A percentile compares a stretch with the other conserved stretches of the same genome.
Evolutionary conservation across 2,113 vertebrate species (phyloP).

Genomic region (Nicator chloris): DNA sequence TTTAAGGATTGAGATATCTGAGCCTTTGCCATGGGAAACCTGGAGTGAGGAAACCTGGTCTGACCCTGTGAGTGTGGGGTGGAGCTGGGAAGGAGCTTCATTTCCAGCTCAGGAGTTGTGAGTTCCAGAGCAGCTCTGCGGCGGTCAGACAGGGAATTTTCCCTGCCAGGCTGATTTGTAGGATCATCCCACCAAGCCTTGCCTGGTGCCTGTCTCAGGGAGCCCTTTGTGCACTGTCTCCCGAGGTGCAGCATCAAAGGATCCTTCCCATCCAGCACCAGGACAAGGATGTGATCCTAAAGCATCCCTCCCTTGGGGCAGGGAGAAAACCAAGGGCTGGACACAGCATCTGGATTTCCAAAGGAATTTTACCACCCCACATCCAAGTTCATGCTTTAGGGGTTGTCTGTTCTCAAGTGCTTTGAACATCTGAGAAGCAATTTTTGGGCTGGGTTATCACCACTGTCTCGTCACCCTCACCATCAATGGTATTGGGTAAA

Average conservation of each 20-base stretch:
- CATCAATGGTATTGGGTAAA: not conserved
- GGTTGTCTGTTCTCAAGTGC: not conserved
- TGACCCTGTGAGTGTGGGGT: not conserved
- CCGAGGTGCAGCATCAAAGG: not conserved
- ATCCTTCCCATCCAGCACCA: not conserved
- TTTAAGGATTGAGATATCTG: not conserved
- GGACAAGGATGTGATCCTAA: not conserved
- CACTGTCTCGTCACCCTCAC: rapidly evolving
- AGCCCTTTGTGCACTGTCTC: not conserved
- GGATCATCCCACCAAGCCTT: not conserved
- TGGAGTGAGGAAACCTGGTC: not conserved
- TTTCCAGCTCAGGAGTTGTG: not conserved
- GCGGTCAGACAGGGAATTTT: not conserved
- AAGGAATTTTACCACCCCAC: not conserved
- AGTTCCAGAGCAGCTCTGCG: not conserved
- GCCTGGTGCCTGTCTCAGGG: not conserved
- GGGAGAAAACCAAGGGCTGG: not conserved
- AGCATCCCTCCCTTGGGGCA: not conserved
- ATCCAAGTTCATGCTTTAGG: not conserved
- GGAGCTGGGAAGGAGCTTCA: not conserved
- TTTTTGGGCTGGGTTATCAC: not conserved
- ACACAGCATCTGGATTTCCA: not conserved
- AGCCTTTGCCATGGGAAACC: not conserved
- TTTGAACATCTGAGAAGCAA: not conserved
- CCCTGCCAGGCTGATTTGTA: not conserved